Evolutionary conservation across 2,888 invertebrate species (phyloP), one percentile per base, ranked within the genome.

Genomic region (Acanthoscelides obtectus): DNA sequence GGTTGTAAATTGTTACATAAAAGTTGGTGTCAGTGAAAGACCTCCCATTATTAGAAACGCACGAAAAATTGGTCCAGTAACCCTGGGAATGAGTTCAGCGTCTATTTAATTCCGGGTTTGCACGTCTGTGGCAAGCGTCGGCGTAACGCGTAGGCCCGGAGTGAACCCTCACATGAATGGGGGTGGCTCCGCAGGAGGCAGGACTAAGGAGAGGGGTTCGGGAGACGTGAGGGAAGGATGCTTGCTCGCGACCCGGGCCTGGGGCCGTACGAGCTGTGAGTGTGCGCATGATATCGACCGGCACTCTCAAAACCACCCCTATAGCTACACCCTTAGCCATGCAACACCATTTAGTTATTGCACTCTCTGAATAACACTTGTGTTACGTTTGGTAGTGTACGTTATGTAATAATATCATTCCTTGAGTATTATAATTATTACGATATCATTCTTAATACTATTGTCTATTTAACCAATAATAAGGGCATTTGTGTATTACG

Each of bases 351-450:
- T 88, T 88, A 88, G 88, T 88, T 88, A 87, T 87, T 87, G 88
- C 88, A 88, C 88, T 87, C 87, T 87, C 87, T 87, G 87, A 87
- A 87, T 87, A 87, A 88, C 87, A 88, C 88, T 88, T 88, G 88
- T 88, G 88, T 88, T 88, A 88, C 88, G 87, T 88, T 88, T 87
- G 87, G 88, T 88, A 87, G 86, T 87, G 87, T 87, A 86, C 87
- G 87, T 87, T 87, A 86, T 86, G 86, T 86, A 86, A 86, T 86
- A 86, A 86, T 86, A 85, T 86, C 84, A 85, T 85, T 86, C 84
- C 85, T 86, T 86, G 85, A 84, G 85, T 86, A 86, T 86, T 86
- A 75, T 77, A 85, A 84, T 85, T 85, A 84, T 85, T 85, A 83
- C 84, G 84, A 85, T 85, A 84, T 45, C 45, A 84, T 85, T 85